Evolutionary conservation across 2,113 vertebrate species (phyloP), one percentile per base, ranked within the genome.

Genomic region (Serinus canaria): DNA sequence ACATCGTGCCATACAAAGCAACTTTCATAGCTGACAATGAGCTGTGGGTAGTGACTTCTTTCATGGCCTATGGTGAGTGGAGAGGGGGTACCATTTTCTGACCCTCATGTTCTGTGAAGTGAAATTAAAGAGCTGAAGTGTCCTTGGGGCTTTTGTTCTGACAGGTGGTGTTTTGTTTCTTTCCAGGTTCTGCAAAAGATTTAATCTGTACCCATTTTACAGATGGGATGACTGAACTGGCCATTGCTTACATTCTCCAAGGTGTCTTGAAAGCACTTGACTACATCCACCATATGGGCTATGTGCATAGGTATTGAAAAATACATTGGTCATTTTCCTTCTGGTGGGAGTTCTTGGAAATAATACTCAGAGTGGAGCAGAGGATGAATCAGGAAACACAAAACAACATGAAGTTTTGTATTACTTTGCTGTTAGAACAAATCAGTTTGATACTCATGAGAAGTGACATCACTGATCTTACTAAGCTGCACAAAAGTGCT

Each of bases 211-310:
- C 98, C 39, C 99, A 99, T 96, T 99, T 99, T 83, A 98, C 98
- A 31, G 99, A 99, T 69, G 99, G 99, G 25, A 99, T 99, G 98
- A 98, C 83, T 50, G 99, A 99, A 84, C 97, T 99, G 97, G 98
- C 99, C 10, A 99, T 99, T 53, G 99, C 99, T 1, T 99, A 99
- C 85, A 99, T 99, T 90, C 97, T 99, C 73, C 98, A 99, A 74
- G 99, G 99, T 0, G 98, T 99, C 77, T 95, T 99, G 35, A 99
- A 98, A 97, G 99, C 99, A 12, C 98, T 99, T 43, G 99, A 99
- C 93, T 99, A 99, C 96, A 99, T 99, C 97, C 99, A 99, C 96
- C 99, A 99, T 86, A 99, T 99, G 99, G 99, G 99, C 96, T 99
- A 99, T 9, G 99, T 99, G 43, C 99, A 99, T 89, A 98, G 99